phyloP scores from a whole-genome alignment of 1,140 invertebrate genomes.

The Papilio polyxenes region DNA sequence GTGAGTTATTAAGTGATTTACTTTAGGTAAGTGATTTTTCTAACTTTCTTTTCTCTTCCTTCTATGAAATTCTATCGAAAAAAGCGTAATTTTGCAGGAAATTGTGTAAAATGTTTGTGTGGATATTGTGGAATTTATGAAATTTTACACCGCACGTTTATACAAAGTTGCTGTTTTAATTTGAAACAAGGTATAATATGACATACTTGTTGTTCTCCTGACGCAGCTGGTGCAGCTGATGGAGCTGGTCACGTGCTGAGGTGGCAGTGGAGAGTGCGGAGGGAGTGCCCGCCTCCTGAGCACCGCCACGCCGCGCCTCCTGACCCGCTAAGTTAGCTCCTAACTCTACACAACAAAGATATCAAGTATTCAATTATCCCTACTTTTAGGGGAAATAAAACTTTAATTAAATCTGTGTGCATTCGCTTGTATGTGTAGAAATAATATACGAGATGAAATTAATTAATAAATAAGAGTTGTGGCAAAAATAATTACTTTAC shows the following conservation, averaged over 20 bases:
- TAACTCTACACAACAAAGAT: constrained; percentile 81
- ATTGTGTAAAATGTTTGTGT: neutral
- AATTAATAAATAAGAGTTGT: too few relatives aligned
- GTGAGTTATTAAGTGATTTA: neutral
- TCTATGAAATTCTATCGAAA: neutral
- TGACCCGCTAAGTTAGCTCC: constrained; percentile 90
- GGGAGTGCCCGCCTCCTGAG: constrained; percentile 58
- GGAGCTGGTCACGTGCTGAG: constrained; percentile 61
- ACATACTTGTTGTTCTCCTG: constrained; percentile 69
- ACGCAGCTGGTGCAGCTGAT: constrained; percentile 56
- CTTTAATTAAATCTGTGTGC: too few relatives aligned
- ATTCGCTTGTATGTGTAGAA: too few relatives aligned
- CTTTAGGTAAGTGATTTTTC: neutral
- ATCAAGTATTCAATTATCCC: too few relatives aligned
- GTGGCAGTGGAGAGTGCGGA: constrained; percentile 71
- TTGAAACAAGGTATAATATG: constrained; percentile 27
- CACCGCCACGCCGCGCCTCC: constrained; percentile 74
- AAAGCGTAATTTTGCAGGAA: neutral
- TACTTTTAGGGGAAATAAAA: too few relatives aligned
- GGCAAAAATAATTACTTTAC: too few relatives aligned
- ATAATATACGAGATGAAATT: too few relatives aligned
- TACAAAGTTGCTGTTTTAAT: too few relatives aligned
- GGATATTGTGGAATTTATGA: too few relatives aligned
- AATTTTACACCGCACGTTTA: too few relatives aligned
- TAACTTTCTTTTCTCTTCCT: neutral